Evolutionary conservation across 2,888 invertebrate species (phyloP), one percentile per base, ranked within the genome.

Genomic region (Unio pictorum): DNA sequence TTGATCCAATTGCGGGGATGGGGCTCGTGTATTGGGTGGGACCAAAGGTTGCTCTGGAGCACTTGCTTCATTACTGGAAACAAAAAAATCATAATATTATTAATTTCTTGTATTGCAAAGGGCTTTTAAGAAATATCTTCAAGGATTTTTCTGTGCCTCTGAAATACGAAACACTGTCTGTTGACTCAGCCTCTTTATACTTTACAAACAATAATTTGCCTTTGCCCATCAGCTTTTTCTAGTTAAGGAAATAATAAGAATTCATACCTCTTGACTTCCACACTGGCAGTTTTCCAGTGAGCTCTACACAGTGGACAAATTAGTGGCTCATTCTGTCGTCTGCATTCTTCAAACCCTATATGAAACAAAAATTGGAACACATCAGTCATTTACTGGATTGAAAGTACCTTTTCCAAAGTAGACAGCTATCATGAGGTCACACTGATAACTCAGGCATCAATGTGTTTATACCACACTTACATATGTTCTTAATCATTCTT

Each of bases 301-400:
- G 87, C 81, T 56, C 90, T 80, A 78, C 91, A 91, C n/a, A 91
- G 79, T 5, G 91, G 91, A 79, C 91, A 91, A 30, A 86, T 87
- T n/a, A 90, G 79, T 0, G 84, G 80, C 60, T 90, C 90, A 66
- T 83, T 84, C 73, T 89, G 89, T 60, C 87, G 77, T n/a, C 84
- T 78, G 64, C 90, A 90, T 66, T 89, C 89, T 66, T 89, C 88
- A 85, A 89, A 89, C 90, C 90, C 91, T 91, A 75, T 28, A 45
- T 15, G 3, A 45, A 45, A 61, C n/a, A 69, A 54, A 66, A 34
- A 28, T 64, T 18, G 56, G 20, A 59, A 69, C n/a, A 64, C 34
- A 55, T 61, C 4, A 8, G 55, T 4, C 20, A n/a, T 55, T n/a
- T 8, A 55, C 3, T 23, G 11, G 55, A 20, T 23, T 28, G 4